A percentile compares a stretch with the other conserved stretches of the same genome.
These are phyloP conservation scores for Zaprionus nigranus DNA, from an alignment of 1,140 invertebrate species.

Conservation along the genomic window DNA sequence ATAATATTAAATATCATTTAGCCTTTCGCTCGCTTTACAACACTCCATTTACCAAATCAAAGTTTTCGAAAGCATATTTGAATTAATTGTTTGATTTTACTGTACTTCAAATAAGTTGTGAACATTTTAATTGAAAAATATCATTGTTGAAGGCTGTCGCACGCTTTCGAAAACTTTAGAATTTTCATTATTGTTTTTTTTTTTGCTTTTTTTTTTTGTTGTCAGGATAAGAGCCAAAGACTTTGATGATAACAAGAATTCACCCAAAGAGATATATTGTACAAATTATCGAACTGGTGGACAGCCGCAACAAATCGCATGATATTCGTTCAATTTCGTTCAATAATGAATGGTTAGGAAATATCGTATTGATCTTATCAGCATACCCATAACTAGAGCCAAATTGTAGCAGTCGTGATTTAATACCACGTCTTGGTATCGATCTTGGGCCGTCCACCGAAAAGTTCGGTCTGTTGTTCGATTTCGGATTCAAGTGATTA, in stretches of 20 bases:
- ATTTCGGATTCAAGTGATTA: constrained; percentile 14
- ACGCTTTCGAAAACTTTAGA: constrained; percentile 90
- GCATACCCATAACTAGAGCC: constrained; percentile 93
- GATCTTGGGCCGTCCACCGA: constrained; percentile 92
- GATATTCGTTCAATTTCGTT: constrained; percentile 56
- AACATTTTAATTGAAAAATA: constrained; percentile 53
- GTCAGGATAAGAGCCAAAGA: constrained; percentile 7
- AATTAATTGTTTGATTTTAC: constrained; percentile 1
- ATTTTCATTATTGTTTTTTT: constrained; percentile 1
- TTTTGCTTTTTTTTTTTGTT: neutral
- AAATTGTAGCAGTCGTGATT: constrained; percentile 94
- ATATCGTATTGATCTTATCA: constrained; percentile 9
- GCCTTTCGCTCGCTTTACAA: neutral
- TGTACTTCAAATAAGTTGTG: constrained; percentile 19
- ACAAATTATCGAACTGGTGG: constrained; percentile 83
- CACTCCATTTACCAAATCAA: constrained; percentile 75
- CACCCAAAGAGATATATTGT: constrained; percentile 9
- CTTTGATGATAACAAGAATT: constrained; percentile 46
- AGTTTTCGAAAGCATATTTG: constrained; percentile 86
- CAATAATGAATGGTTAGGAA: constrained; percentile 23
- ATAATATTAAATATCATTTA: too few relatives aligned
- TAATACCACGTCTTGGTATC: constrained; percentile 92
- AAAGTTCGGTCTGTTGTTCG: constrained; percentile 85
- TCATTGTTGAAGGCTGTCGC: constrained; percentile 85
- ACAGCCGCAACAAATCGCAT: constrained; percentile 87